Evolutionary conservation across 2,113 vertebrate species (phyloP), one percentile per base, ranked within the genome.

Genomic region (Trematocara stigmaticum): DNA sequence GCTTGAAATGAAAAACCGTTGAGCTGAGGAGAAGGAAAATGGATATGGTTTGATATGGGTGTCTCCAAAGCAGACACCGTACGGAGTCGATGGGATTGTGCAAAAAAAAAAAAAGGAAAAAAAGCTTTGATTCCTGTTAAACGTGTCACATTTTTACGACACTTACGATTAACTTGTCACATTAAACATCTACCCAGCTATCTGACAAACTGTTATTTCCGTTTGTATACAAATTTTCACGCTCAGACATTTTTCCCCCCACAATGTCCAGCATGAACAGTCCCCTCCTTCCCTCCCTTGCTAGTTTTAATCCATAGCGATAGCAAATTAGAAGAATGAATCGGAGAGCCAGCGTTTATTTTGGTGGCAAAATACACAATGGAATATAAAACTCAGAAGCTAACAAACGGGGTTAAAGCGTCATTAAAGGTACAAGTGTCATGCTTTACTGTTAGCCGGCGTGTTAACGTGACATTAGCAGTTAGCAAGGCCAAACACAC

Each of bases 31-130:
- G 78, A 76, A 88, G 78, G 78, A 91, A 90, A 93, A 94, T 87
- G 87, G 91, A 87, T 69, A 81, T 83, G 87, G 87, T 92, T 91
- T 85, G 87, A 94, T 86, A 55, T 91, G 92, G 93, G 93, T 95
- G 94, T 94, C 93, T 93, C 93, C 90, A 78, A 35, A 86, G 82
- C 76, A 82, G 87, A 88, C 85, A 42, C 78, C 55, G 56, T 52
- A 84, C 83, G 45, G 34, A 38, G 45, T 83, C 78, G 88, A 10
- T 35, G 10, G 56, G 66, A 42, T 79, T 79, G 79, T 38, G 56
- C 12, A 23, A 23, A 23, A 20, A 80, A 84, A 74, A 74, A n/a
- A 10, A 20, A 10, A 5, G 4, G 0, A 1, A 47, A 61, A 31
- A 61, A 81, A 2, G 74, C 78, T 66, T 38, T 10, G 78, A 16